phyloP scores from a whole-genome alignment of 2,797 vertebrate genomes.

The Neosilurus hyrtlii region DNA sequence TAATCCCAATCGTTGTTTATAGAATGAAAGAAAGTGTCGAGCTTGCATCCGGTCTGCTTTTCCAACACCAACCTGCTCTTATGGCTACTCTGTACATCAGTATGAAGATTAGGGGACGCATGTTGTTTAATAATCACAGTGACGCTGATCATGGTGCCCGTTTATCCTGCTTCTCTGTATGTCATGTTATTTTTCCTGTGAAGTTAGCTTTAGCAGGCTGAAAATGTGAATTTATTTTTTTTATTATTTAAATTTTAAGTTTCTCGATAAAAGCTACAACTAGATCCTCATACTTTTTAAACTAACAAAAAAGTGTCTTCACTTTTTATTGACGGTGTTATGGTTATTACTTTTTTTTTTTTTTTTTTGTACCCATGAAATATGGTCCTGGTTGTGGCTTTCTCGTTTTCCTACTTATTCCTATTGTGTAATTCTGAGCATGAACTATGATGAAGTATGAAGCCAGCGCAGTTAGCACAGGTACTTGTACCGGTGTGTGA shows the following conservation, averaged over 20 bases:
- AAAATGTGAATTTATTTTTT: constrained; percentile 20
- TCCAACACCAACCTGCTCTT: neutral
- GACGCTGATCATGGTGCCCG: neutral
- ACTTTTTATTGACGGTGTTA: neutral
- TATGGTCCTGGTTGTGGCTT: constrained; percentile 31
- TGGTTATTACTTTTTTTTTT: neutral
- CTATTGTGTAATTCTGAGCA: constrained; percentile 33
- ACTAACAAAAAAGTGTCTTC: neutral
- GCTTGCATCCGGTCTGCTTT: neutral
- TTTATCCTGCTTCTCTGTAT: neutral
- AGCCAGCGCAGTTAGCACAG: constrained; percentile 9
- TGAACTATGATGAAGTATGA: constrained; percentile 30
- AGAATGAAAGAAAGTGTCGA: neutral
- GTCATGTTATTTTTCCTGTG: neutral
- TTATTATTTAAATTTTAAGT: neutral
- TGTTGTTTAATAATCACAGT: neutral
- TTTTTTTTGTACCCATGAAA: neutral
- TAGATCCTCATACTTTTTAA: neutral
- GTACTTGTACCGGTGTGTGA: neutral
- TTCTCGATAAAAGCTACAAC: constrained; percentile 22
- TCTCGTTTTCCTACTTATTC: constrained; percentile 9
- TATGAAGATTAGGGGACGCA: neutral
- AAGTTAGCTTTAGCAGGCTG: neutral
- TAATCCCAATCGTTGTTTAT: neutral
- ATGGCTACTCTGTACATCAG: neutral